Percentiles rank a stretch among this genome's conserved stretches.
Evolutionary conservation across 2,113 vertebrate genomes (phyloP).

Genomic region (Notarius lentiginosus): DNA sequence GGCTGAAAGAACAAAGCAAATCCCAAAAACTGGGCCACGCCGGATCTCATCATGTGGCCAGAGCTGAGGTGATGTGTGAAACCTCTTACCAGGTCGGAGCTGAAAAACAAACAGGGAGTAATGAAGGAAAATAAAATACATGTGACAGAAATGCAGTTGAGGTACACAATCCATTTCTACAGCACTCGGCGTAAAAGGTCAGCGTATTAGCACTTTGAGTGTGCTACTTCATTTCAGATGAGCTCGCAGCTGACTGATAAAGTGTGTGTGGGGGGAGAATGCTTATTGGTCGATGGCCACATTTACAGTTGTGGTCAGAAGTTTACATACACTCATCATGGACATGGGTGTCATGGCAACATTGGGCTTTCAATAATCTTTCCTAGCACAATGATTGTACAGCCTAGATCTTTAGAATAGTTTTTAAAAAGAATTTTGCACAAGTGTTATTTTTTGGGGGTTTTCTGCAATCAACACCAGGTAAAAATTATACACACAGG

Average conservation of each 20-base stretch:
- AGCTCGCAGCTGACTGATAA: neutral
- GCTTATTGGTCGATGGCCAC: constrained; percentile 2
- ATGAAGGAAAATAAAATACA: neutral
- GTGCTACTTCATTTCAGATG: constrained; percentile 6
- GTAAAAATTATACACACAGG: too few relatives aligned
- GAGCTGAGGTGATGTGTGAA: neutral
- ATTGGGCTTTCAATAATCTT: too few relatives aligned
- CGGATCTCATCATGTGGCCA: neutral
- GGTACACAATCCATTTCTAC: neutral
- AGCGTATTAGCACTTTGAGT: neutral
- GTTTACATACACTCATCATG: too few relatives aligned
- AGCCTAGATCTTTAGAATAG: too few relatives aligned
- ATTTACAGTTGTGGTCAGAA: neutral
- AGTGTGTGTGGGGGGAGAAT: too few relatives aligned
- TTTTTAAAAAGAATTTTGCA: too few relatives aligned
- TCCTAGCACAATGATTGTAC: too few relatives aligned
- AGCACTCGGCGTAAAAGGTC: neutral
- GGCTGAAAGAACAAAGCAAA: too few relatives aligned
- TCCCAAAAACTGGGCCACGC: too few relatives aligned
- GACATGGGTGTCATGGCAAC: too few relatives aligned
- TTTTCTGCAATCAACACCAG: too few relatives aligned
- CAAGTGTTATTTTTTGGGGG: too few relatives aligned
- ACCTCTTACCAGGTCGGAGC: neutral
- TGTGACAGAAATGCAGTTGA: neutral
- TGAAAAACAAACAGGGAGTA: neutral